Evolutionary conservation across 2,888 invertebrate genomes (phyloP).

Genomic region (Taphrorychus bicolor): DNA sequence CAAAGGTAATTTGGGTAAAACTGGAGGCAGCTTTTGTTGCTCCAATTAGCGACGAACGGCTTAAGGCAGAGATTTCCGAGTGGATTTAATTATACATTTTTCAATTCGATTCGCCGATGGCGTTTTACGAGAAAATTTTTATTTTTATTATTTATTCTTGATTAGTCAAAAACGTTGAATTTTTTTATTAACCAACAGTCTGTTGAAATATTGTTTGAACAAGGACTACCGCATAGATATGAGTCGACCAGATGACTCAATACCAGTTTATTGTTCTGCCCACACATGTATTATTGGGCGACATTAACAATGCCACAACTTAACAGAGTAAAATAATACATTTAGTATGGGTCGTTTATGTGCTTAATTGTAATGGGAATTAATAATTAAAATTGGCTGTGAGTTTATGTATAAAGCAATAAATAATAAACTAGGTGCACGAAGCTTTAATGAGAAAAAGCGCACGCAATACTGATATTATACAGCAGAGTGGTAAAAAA

Average conservation of each 20-base stretch:
- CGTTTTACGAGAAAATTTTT: neutral
- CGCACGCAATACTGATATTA: too few relatives aligned
- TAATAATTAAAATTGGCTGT: too few relatives aligned
- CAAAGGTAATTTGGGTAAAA: slow-evolving; percentile 1
- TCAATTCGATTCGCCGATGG: neutral
- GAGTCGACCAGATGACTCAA: neutral
- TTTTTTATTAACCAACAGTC: neutral
- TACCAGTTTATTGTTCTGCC: neutral
- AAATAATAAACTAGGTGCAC: too few relatives aligned
- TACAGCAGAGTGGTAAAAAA: too few relatives aligned
- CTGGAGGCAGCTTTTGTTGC: neutral
- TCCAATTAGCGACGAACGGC: neutral
- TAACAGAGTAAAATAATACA: too few relatives aligned
- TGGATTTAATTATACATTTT: neutral
- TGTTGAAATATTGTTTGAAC: neutral
- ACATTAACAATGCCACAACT: too few relatives aligned
- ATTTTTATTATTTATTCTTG: neutral
- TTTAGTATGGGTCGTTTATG: too few relatives aligned
- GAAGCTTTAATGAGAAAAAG: too few relatives aligned
- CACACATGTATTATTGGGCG: neutral
- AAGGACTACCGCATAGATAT: neutral
- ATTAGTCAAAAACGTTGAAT: neutral
- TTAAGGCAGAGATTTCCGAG: neutral
- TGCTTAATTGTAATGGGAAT: too few relatives aligned
- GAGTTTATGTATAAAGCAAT: too few relatives aligned